Evolutionary conservation across 1,140 invertebrate species (phyloP), one percentile per base, ranked within the genome.

Genomic region (Bombus picipes): DNA sequence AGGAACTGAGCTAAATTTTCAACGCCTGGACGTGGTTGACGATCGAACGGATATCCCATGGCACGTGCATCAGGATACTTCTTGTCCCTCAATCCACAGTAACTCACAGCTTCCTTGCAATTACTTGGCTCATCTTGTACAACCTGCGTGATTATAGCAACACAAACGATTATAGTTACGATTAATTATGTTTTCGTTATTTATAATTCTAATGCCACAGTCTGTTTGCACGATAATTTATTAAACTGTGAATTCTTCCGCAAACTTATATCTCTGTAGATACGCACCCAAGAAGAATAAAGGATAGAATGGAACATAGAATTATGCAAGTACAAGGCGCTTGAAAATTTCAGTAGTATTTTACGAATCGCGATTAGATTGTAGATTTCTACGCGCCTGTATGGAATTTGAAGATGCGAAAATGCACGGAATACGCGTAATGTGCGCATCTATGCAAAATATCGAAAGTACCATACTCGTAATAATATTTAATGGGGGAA

Each of bases 31-130:
- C 90, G 88, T 32, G 92, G 83, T 73, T 74, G 95, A 41, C 97
- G 95, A 94, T 97, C 97, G 95, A 97, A 97, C 43, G 97, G 97
- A 93, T 95, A 97, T 76, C 97, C 97, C 97, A 97, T 97, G 66
- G 96, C 91, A 79, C 96, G 96, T 66, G 93, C 94, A 93, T 97
- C 97, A 0, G 97, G 97, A 93, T 97, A 97, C 80, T 96, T 94
- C 70, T 95, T 95, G 90, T 97, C 97, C 81, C 96, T 96, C 32
- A 97, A 91, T 1, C 97, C 97, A 86, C 97, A 97, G 95, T 96
- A 97, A 81, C 96, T 97, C 53, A 95, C 96, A 1, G 97, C 97
- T 87, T 97, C 96, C 37, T 94, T 94, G 92, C 97, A 97, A 5
- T 93, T 92, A 70, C 92, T 92, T 6, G 95, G 94, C 10, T 96